phyloP scores from a whole-genome alignment of 2,797 vertebrate species.

The Sebastes flavidus region DNA sequence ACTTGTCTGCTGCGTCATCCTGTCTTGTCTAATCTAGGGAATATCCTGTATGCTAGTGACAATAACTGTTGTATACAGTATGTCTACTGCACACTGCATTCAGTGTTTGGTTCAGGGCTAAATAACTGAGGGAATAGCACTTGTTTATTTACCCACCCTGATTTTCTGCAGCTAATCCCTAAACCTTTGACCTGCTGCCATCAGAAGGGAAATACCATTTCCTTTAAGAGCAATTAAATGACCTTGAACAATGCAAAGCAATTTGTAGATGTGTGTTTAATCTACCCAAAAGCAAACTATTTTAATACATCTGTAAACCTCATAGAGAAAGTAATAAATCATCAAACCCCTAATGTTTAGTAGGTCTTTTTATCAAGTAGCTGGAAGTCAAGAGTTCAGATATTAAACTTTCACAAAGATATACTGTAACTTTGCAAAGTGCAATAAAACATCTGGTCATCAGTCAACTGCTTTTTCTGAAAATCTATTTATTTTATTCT shows the following conservation, averaged over 20 bases:
- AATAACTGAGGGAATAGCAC: neutral
- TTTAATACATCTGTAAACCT: neutral
- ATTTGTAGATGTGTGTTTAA: neutral
- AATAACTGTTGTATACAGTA: neutral
- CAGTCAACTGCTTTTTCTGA: neutral
- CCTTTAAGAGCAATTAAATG: neutral
- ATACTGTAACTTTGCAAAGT: neutral
- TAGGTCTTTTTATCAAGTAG: neutral
- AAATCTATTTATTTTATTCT: neutral
- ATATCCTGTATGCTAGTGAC: neutral
- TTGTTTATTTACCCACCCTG: neutral
- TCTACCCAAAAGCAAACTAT: neutral
- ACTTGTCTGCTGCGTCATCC: conserved; percentile 14
- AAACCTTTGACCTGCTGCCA: neutral
- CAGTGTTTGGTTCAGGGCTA: neutral
- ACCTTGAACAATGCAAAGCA: neutral
- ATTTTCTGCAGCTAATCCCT: neutral
- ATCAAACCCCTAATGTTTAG: neutral
- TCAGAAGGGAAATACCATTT: neutral
- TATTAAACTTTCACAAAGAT: neutral
- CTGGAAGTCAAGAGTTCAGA: neutral
- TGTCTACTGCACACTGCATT: neutral
- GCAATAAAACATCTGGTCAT: neutral
- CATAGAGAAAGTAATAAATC: neutral
- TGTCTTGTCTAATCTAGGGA: neutral